A percentile compares a stretch with the other conserved stretches of the same genome.
phyloP scores from a whole-genome alignment of 1,140 invertebrate species.

The Hydropsyche tenuis region DNA sequence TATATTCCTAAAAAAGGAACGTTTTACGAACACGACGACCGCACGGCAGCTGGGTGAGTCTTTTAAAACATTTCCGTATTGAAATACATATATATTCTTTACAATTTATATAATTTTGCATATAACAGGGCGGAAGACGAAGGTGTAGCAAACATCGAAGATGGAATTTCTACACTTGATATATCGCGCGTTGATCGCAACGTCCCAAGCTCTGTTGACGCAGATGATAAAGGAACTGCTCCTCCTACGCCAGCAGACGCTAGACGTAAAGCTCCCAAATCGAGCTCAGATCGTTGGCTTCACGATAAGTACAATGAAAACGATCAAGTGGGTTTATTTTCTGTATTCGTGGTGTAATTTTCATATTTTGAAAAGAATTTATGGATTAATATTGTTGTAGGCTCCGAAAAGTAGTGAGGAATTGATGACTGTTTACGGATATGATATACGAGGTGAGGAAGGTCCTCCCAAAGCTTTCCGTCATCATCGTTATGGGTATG shows the following conservation, averaged over 20 bases:
- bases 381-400: conserved; percentile 59
- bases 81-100: too few relatives aligned
- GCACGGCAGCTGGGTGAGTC: conserved; percentile 77
- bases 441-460: conserved; percentile 93
- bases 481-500: conserved; percentile 82
- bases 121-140: conserved; percentile 37
- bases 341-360: too few relatives aligned
- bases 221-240: conserved; percentile 48
- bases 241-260: conserved; percentile 55
- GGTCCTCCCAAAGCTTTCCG: conserved; percentile 85
- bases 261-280: conserved; percentile 63
- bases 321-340: conserved; percentile 62
- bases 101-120: too few relatives aligned
- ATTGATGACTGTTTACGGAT: conserved; percentile 88
- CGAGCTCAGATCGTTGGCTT: conserved; percentile 72
- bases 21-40: conserved; percentile 96
- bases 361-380: conserved; percentile 35
- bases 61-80: not conserved
- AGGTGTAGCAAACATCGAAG: conserved; percentile 50
- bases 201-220: conserved; percentile 42
- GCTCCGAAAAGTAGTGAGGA: conserved; percentile 88
- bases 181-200: conserved; percentile 41
- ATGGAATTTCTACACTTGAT: conserved; percentile 45
- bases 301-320: conserved; percentile 89
- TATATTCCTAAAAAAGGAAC: conserved; percentile 95